Evolutionary conservation across 2,888 invertebrate genomes (phyloP).

Genomic region (Germaria angustata): DNA sequence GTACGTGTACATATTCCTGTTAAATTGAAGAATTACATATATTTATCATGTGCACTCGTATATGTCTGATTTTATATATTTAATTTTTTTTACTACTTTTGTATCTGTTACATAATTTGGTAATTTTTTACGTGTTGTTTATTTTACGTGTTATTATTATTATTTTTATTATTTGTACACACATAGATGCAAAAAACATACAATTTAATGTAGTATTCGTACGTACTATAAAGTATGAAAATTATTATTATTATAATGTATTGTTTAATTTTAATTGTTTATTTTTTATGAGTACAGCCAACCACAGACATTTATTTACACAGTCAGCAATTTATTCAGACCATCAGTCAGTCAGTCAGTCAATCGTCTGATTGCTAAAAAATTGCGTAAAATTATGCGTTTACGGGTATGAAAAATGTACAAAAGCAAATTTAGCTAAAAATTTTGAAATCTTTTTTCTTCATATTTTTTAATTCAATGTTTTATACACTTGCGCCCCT

Average conservation of each 20-base stretch:
- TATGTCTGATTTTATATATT: not conserved
- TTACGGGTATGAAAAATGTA: constrained; percentile 49
- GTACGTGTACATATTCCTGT: not conserved
- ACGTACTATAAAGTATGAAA: constrained; percentile 12
- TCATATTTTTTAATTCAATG: constrained; percentile 9
- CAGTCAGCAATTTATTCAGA: not conserved
- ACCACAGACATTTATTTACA: not conserved
- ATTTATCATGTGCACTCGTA: not conserved
- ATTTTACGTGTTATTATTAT: not conserved
- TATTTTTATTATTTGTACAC: constrained; percentile 35
- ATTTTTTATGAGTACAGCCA: constrained; percentile 29
- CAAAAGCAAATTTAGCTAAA: constrained; percentile 11
- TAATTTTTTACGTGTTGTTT: constrained; percentile 59
- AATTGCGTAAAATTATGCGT: constrained; percentile 67
- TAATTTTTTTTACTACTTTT: constrained; percentile 14
- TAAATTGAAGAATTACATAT: too few relatives aligned
- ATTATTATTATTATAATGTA: constrained; percentile 27
- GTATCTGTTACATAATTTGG: constrained; percentile 39
- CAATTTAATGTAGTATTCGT: constrained; percentile 9
- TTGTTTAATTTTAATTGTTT: constrained; percentile 35
- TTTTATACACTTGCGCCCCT: not conserved
- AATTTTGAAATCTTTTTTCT: constrained; percentile 39
- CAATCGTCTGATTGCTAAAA: constrained; percentile 1
- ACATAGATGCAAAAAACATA: not conserved
- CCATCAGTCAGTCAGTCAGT: not conserved